A percentile compares a stretch with the other conserved stretches of the same genome.
phyloP scores from a whole-genome alignment of 2,113 vertebrate genomes.

The Coptodon bakossiorum region DNA sequence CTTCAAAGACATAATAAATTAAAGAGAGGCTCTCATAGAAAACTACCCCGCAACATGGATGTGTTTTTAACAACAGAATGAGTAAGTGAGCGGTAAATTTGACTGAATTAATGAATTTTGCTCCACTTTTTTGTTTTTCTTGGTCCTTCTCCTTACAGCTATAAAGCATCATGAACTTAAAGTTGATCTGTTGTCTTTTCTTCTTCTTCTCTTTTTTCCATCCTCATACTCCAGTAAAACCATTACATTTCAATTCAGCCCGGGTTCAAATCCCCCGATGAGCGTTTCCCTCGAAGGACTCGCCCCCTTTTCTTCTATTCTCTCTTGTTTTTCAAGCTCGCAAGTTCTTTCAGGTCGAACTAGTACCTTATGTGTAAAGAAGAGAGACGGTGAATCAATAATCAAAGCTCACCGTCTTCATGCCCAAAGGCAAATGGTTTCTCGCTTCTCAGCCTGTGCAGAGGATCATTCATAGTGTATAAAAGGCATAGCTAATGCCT shows the following conservation, averaged over 20 bases:
- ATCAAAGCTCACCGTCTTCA: slow-evolving; percentile 61
- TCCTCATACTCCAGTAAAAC: background rate
- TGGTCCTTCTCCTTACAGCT: background rate
- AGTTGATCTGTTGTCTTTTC: slow-evolving; percentile 6
- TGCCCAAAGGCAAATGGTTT: slow-evolving; percentile 57
- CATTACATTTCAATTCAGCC: slow-evolving; percentile 38
- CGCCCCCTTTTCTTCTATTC: slow-evolving; percentile 35
- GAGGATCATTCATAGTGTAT: slow-evolving; percentile 57
- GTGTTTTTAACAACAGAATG: background rate
- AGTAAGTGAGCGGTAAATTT: background rate
- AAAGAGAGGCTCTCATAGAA: background rate
- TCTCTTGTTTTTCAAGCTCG: slow-evolving; percentile 37
- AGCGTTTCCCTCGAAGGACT: slow-evolving; percentile 38
- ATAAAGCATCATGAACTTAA: background rate
- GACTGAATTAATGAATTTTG: background rate
- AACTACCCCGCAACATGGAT: background rate
- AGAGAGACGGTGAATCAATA: slow-evolving; percentile 65
- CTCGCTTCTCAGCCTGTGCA: slow-evolving; percentile 31
- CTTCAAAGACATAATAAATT: slow-evolving; percentile 51
- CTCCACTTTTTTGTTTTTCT: background rate
- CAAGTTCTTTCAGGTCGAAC: slow-evolving; percentile 57
- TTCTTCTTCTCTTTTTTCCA: background rate
- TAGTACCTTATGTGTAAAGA: slow-evolving; percentile 57
- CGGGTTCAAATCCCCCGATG: slow-evolving; percentile 27
- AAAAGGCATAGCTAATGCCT: slow-evolving; percentile 62